These are phyloP conservation scores for Macrochelys suwanniensis DNA, from an alignment of 2,797 vertebrate species.

Conservation along the genomic window DNA sequence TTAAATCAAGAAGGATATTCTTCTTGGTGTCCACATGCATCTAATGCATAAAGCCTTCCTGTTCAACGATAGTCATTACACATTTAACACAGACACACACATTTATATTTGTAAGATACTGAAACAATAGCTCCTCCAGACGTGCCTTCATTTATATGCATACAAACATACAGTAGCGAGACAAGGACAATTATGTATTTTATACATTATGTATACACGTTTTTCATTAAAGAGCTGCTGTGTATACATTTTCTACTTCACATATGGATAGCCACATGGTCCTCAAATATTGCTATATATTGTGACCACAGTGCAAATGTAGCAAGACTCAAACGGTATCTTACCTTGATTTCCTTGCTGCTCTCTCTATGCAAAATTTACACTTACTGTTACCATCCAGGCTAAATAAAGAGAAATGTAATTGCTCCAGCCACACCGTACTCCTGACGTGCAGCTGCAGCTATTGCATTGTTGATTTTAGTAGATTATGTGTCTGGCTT, in stretches of 20 bases:
- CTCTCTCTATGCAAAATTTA: background rate
- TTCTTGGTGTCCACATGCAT: background rate
- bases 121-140: background rate
- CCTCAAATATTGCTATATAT: accelerated
- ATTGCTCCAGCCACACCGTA: background rate
- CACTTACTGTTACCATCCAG: background rate
- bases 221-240: background rate
- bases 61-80: accelerated
- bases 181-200: background rate
- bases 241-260: accelerated
- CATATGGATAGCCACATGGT: background rate
- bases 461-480: background rate
- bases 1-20: accelerated
- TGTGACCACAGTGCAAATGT: accelerated
- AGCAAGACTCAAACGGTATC: background rate
- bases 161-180: background rate
- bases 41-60: accelerated
- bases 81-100: background rate
- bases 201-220: background rate
- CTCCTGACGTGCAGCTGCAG: background rate
- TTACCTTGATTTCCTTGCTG: background rate
- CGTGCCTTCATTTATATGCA: background rate
- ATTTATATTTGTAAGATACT: background rate
- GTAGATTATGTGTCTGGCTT: background rate
- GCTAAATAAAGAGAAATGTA: background rate